Percentiles rank a stretch among this genome's conserved stretches.
These are phyloP conservation scores for Alauda arvensis DNA, from an alignment of 2,797 vertebrate genomes.

Conservation along the genomic window DNA sequence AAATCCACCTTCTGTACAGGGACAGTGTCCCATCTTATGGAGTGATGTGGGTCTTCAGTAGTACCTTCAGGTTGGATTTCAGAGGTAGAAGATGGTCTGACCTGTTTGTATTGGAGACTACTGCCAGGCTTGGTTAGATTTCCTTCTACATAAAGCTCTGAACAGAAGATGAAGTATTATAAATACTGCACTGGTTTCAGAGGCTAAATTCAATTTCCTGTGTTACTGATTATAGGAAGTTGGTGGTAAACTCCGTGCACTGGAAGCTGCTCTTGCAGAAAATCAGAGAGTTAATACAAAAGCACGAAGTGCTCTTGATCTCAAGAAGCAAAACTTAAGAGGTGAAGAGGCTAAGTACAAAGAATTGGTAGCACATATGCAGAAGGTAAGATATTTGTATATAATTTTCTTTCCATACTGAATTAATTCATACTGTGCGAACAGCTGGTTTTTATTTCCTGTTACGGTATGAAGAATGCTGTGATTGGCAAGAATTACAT, in stretches of 20 bases:
- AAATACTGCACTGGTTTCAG: background rate
- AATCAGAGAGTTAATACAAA: slow-evolving; percentile 84
- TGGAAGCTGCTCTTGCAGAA: slow-evolving; percentile 83
- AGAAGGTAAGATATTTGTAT: slow-evolving; percentile 74
- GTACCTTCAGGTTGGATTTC: background rate
- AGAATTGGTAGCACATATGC: slow-evolving; percentile 84
- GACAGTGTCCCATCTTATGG: background rate
- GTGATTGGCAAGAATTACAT: background rate
- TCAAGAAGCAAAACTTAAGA: slow-evolving; percentile 88
- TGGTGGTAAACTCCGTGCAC: slow-evolving; percentile 71
- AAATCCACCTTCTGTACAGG: background rate
- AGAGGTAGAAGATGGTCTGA: background rate
- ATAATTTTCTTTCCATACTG: background rate
- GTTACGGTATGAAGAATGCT: background rate
- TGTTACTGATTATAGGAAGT: slow-evolving; percentile 75
- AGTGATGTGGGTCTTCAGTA: background rate
- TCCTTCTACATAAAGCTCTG: background rate
- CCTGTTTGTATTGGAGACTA: background rate
- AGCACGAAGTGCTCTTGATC: slow-evolving; percentile 85
- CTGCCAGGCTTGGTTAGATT: background rate
- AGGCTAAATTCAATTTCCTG: background rate
- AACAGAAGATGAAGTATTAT: background rate
- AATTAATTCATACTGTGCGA: background rate
- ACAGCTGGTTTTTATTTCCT: background rate
- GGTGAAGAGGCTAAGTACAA: slow-evolving; percentile 83